Conservation (phyloP, 1,140 invertebrate genomes). For the Pomacea maculata region DNA sequence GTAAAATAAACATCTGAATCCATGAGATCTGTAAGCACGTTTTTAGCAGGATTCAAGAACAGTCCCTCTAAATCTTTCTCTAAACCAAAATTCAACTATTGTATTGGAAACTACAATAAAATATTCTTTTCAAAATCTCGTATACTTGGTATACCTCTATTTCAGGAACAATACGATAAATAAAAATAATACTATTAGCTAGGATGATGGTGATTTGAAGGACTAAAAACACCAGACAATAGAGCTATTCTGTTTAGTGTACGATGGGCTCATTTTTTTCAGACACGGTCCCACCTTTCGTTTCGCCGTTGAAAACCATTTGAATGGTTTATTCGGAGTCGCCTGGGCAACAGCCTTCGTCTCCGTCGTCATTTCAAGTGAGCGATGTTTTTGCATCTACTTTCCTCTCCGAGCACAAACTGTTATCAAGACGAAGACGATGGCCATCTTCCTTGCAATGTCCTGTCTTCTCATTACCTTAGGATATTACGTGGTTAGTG, state of each 20-base stretch:
- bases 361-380: slow-evolving; percentile 14
- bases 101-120: no score
- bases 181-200: no score
- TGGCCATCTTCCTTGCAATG: neutral
- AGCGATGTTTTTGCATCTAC: slow-evolving; percentile 17
- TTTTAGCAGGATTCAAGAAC: no score
- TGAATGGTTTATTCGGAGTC: slow-evolving; percentile 1
- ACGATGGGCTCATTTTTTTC: neutral
- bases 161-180: no score
- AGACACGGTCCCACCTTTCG: neutral
- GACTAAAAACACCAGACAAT: no score
- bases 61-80: neutral
- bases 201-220: no score
- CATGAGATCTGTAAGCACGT: neutral
- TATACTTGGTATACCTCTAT: no score
- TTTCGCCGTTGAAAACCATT: slow-evolving; percentile 1
- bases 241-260: neutral
- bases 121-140: no score
- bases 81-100: neutral
- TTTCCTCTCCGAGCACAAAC: slow-evolving; percentile 2
- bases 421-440: neutral
- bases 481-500: neutral
- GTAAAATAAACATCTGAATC: neutral
- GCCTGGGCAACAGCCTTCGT: neutral
- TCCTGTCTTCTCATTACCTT: neutral